These are phyloP conservation scores for Cataglyphis albicans DNA, from an alignment of 2,888 invertebrate species.

Conservation along the genomic window DNA sequence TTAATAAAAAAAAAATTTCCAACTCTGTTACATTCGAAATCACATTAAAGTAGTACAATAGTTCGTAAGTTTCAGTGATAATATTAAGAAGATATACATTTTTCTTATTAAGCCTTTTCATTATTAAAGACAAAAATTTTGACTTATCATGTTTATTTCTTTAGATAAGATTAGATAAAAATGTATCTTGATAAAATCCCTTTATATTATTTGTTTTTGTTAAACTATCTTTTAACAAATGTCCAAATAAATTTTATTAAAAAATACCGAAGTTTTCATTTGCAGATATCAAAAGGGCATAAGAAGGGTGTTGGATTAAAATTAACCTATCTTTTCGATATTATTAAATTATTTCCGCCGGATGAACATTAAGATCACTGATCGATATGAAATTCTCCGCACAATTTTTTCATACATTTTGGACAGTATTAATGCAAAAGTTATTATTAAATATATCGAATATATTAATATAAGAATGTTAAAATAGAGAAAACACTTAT, in stretches of 20 bases:
- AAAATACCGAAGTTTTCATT: not conserved
- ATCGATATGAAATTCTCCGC: not conserved
- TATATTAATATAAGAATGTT: not conserved
- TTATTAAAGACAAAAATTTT: not conserved
- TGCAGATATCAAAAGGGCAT: not conserved
- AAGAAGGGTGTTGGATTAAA: not conserved
- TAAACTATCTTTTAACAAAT: not conserved
- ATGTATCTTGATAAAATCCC: not conserved
- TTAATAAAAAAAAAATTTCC: no score
- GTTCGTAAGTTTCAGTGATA: not conserved
- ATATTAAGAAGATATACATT: slow-evolving; percentile 14
- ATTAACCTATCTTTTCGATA: not conserved
- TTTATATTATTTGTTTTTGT: not conserved
- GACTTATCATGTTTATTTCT: not conserved
- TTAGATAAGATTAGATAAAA: not conserved
- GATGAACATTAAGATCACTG: not conserved
- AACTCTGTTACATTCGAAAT: not conserved
- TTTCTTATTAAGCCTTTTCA: not conserved
- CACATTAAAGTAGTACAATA: not conserved
- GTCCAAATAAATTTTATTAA: not conserved
- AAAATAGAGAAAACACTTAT: not conserved
- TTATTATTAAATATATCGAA: not conserved
- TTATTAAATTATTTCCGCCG: not conserved
- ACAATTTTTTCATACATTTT: not conserved
- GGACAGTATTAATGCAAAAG: not conserved